phyloP scores from a whole-genome alignment of 1,140 invertebrate genomes.

The Copidosoma floridanum region DNA sequence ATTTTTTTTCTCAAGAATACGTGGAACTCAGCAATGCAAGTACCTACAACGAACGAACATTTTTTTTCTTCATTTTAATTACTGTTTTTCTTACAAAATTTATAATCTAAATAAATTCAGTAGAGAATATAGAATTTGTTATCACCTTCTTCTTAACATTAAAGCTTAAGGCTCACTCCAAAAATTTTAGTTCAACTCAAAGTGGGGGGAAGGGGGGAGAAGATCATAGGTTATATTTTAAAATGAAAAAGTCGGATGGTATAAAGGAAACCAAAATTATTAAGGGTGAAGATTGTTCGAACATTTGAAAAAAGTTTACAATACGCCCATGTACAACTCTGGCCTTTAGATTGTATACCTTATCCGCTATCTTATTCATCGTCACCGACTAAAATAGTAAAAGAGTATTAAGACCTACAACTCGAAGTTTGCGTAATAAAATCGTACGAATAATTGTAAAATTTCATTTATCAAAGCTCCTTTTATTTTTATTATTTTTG shows the following conservation, averaged over 20 bases:
- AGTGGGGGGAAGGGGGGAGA: conserved; percentile 3
- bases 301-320: background rate
- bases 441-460: conserved; percentile 27
- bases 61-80: too few species aligned
- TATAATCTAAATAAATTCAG: background rate
- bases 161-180: conserved; percentile 7
- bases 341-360: background rate
- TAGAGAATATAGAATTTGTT: background rate
- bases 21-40: too few species aligned
- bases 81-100: conserved; percentile 2
- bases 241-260: conserved; percentile 2
- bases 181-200: conserved; percentile 28
- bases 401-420: conserved; percentile 20
- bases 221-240: too few species aligned
- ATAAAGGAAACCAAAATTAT: conserved; percentile 1
- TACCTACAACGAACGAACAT: too few species aligned
- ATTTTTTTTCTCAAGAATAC: too few species aligned
- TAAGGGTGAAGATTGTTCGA: too few species aligned
- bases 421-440: conserved; percentile 23
- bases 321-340: background rate
- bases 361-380: conserved; percentile 6
- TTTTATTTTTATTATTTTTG: too few species aligned
- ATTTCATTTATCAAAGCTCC: conserved; percentile 28
- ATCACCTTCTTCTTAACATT: background rate
- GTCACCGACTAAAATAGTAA: too few species aligned